phyloP scores from a whole-genome alignment of 1,140 invertebrate species.

The Pseudomyrmex pallidus region DNA sequence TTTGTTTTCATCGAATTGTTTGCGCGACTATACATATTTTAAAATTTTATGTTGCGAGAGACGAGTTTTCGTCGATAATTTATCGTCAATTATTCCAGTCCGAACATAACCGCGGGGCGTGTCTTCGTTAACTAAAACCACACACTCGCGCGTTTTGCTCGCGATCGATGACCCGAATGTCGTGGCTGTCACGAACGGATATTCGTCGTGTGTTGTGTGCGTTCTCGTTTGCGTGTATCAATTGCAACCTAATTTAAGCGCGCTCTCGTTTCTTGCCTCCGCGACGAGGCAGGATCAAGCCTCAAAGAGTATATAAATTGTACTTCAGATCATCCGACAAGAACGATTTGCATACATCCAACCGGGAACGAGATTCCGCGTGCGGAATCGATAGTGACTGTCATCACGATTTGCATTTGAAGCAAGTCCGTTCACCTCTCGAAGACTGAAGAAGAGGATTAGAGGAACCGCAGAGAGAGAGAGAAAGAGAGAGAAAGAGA shows the following conservation, averaged over 20 bases:
- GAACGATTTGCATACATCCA: constrained; percentile 5
- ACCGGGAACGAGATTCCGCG: neutral
- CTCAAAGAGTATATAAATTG: neutral
- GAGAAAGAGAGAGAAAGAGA: no score
- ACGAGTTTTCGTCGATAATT: neutral
- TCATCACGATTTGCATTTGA: neutral
- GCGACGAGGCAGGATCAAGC: no score
- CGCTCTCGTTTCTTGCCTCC: neutral
- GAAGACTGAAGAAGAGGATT: neutral
- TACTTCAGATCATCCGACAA: neutral
- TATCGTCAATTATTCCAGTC: neutral
- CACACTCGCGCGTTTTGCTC: constrained; percentile 14
- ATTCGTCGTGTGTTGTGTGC: neutral
- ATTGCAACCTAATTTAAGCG: constrained; percentile 27
- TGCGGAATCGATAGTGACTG: constrained; percentile 4
- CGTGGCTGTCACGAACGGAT: constrained; percentile 8
- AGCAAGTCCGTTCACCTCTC: constrained; percentile 20
- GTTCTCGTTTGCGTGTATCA: constrained; percentile 22
- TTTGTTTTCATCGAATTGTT: neutral
- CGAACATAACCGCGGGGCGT: constrained; percentile 1
- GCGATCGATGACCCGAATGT: constrained; percentile 51
- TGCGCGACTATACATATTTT: no score
- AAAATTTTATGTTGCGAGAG: neutral
- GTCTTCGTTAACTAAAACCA: constrained; percentile 35
- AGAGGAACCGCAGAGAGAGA: neutral